A percentile compares a stretch with the other conserved stretches of the same genome.
Conservation (phyloP, 2,113 vertebrate species). For the mouse (Mus musculus) region DNA sequence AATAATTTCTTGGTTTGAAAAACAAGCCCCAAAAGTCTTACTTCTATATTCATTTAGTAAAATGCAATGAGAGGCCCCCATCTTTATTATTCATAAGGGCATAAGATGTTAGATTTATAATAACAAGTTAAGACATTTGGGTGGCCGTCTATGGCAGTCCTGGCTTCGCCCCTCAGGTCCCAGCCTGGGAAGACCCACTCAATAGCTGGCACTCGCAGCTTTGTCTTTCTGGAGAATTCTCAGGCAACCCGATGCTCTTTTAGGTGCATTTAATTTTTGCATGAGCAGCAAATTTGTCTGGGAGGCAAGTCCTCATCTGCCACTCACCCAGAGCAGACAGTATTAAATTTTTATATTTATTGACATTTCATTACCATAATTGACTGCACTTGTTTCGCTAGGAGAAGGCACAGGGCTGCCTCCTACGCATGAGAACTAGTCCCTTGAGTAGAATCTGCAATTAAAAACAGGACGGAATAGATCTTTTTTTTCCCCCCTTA, state of each 20-base stretch:
- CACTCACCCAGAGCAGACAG: constrained; percentile 95
- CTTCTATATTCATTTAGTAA: not conserved
- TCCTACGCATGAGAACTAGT: constrained; percentile 92
- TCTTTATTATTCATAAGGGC: constrained; percentile 45
- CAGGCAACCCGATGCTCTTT: constrained; percentile 88
- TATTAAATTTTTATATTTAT: constrained; percentile 99
- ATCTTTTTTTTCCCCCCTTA: constrained; percentile 89
- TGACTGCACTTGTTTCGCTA: constrained; percentile 95
- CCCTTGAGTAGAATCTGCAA: constrained; percentile 95
- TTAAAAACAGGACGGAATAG: constrained; percentile 94
- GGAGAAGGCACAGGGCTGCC: constrained; percentile 90
- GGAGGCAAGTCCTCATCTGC: constrained; percentile 97
- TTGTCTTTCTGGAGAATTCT: constrained; percentile 82
- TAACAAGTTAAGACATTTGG: constrained; percentile 83
- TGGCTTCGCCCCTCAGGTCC: constrained; percentile 69
- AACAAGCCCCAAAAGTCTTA: not conserved
- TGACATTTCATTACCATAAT: constrained; percentile 99
- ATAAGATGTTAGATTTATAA: constrained; percentile 47
- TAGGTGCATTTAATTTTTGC: constrained; percentile 95
- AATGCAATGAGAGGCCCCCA: not conserved
- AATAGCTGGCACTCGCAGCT: constrained; percentile 81
- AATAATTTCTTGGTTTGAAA: not conserved
- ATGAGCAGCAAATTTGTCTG: constrained; percentile 97
- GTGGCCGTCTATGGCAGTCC: constrained; percentile 73
- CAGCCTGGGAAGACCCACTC: constrained; percentile 79